phyloP scores from a whole-genome alignment of 2,888 invertebrate species.

The Acanthococcus lagerstroemiae region DNA sequence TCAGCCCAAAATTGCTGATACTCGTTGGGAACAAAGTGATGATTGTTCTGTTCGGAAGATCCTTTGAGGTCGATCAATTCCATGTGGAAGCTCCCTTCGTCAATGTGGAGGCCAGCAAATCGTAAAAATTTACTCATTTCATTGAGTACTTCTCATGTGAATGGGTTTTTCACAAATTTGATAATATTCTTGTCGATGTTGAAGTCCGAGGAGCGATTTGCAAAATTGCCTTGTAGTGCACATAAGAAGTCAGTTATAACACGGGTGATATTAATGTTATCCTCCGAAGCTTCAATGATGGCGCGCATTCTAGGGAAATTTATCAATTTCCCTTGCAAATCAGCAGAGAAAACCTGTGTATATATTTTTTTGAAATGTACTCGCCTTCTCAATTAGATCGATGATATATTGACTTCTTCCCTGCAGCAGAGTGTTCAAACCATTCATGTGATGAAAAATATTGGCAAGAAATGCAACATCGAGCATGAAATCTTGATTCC shows the following conservation, averaged over 20 bases:
- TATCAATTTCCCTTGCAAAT: not conserved
- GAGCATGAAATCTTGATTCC: no score
- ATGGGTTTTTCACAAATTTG: not conserved
- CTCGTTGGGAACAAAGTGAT: not conserved
- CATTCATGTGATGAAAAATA: not conserved
- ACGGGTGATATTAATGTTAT: not conserved
- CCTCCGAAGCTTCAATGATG: not conserved
- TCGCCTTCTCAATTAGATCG: not conserved
- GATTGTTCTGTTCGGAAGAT: not conserved
- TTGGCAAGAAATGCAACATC: not conserved
- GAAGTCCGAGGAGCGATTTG: not conserved
- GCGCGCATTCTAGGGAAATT: not conserved
- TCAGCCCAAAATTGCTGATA: not conserved
- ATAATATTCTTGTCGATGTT: no score
- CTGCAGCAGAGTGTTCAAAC: not conserved
- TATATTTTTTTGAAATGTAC: not conserved
- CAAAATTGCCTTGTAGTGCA: not conserved
- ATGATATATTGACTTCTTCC: not conserved
- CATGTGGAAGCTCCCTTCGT: not conserved
- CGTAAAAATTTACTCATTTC: no score
- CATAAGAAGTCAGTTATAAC: not conserved
- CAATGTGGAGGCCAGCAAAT: not conserved
- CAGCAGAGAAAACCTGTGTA: not conserved
- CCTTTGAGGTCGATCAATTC: not conserved
- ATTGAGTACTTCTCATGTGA: no score